Evolutionary conservation across 2,888 invertebrate species (phyloP).

Genomic region (Cetonia aurata): DNA sequence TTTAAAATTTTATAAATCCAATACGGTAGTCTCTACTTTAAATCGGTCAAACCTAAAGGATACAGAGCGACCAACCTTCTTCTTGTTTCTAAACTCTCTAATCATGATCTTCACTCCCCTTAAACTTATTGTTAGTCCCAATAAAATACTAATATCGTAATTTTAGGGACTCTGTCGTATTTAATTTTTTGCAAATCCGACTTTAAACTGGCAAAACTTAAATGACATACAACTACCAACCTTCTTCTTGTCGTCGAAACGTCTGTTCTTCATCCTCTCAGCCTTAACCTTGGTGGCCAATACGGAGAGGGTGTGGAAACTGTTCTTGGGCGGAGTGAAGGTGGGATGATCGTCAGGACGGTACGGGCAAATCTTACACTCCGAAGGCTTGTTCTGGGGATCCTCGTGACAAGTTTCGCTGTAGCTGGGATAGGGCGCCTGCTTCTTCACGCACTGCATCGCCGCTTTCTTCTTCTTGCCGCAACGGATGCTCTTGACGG

Average conservation of each 20-base stretch:
- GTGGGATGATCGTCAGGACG: constrained; percentile 53
- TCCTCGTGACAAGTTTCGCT: constrained; percentile 57
- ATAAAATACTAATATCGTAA: neutral
- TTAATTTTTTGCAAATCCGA: neutral
- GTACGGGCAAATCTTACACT: constrained; percentile 57
- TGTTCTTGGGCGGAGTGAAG: constrained; percentile 52
- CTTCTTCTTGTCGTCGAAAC: constrained; percentile 2
- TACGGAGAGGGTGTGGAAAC: constrained; percentile 50
- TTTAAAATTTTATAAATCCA: too few relatives aligned
- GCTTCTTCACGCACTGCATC: constrained; percentile 52
- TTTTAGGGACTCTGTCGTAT: neutral
- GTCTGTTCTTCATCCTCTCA: constrained; percentile 18
- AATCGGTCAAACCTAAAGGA: too few relatives aligned
- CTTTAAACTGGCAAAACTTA: too few relatives aligned
- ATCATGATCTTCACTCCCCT: too few relatives aligned
- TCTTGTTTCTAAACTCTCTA: too few relatives aligned
- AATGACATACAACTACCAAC: neutral
- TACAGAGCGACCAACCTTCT: too few relatives aligned
- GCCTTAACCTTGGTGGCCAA: constrained; percentile 4
- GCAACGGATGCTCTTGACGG: constrained; percentile 25
- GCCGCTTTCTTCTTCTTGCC: constrained; percentile 8
- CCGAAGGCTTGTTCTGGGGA: constrained; percentile 51
- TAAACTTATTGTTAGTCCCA: neutral
- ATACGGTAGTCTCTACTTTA: too few relatives aligned
- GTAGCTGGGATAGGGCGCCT: constrained; percentile 57